These are phyloP conservation scores for Tyrophagus putrescentiae DNA, from an alignment of 1,140 invertebrate genomes.

Conservation along the genomic window DNA sequence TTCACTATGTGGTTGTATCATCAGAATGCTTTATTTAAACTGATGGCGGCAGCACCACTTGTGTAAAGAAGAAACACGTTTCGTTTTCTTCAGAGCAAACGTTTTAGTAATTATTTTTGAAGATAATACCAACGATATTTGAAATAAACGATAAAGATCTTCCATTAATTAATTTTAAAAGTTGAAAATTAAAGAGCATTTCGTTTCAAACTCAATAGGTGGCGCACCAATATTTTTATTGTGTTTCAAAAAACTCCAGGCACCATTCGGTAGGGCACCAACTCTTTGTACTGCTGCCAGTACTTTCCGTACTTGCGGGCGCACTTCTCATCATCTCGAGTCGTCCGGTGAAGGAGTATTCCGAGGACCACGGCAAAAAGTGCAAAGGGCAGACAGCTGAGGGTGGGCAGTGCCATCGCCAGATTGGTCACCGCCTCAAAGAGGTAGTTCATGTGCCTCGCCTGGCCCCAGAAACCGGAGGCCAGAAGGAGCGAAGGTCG, in stretches of 20 bases:
- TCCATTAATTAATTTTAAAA: no score
- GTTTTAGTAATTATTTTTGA: no score
- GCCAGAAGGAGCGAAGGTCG: slow-evolving; percentile 36
- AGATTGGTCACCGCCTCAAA: slow-evolving; percentile 41
- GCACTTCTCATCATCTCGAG: slow-evolving; percentile 45
- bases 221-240: no score
- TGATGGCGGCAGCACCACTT: no score
- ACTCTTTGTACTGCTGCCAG: slow-evolving; percentile 42
- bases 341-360: slow-evolving; percentile 41
- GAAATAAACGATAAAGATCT: no score
- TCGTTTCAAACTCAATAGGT: no score
- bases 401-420: slow-evolving; percentile 38
- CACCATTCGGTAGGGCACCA: slow-evolving; percentile 30
- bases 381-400: slow-evolving; percentile 38
- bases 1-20: no score
- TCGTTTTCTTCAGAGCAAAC: no score
- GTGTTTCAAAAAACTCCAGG: slow-evolving; percentile 28
- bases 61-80: no score
- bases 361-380: slow-evolving; percentile 40
- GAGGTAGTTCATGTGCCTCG: slow-evolving; percentile 45
- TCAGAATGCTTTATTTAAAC: no score
- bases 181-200: no score
- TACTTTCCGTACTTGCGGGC: slow-evolving; percentile 41
- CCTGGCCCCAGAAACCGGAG: slow-evolving; percentile 45
- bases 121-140: no score